A percentile compares a stretch with the other conserved stretches of the same genome.
These are phyloP conservation scores for Megaustenia siamemsis DNA, from an alignment of 2,888 invertebrate species.

Conservation along the genomic window DNA sequence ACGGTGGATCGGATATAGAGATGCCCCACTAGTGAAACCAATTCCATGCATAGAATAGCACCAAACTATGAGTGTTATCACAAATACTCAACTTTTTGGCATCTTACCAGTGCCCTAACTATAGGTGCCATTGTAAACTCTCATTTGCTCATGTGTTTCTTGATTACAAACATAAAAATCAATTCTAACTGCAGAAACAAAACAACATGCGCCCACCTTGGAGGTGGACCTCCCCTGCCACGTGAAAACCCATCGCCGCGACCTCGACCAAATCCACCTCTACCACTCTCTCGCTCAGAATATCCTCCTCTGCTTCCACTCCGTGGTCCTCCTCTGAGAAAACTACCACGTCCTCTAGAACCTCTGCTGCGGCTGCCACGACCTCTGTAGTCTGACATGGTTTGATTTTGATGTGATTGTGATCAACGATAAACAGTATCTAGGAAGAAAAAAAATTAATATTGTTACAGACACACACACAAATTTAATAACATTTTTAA, in stretches of 20 bases:
- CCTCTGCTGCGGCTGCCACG: slow-evolving; percentile 23
- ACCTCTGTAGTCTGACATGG: slow-evolving; percentile 48
- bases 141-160: too few species aligned
- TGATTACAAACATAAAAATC: too few species aligned
- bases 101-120: too few species aligned
- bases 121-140: too few species aligned
- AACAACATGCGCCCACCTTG: slow-evolving; percentile 35
- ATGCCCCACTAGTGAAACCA: too few species aligned
- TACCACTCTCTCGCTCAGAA: slow-evolving; percentile 28
- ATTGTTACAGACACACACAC: too few species aligned
- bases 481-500: too few species aligned
- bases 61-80: too few species aligned
- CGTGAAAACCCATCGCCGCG: slow-evolving; percentile 49
- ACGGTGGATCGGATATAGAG: too few species aligned
- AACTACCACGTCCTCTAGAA: slow-evolving; percentile 19
- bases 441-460: background rate
- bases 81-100: too few species aligned
- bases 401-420: background rate
- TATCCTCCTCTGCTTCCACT: slow-evolving; percentile 43
- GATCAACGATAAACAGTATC: background rate
- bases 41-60: too few species aligned
- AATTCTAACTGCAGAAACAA: too few species aligned
- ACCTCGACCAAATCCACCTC: slow-evolving; percentile 44
- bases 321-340: slow-evolving; percentile 34
- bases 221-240: slow-evolving; percentile 48